Base-by-base conservation (phyloP, 2,888 invertebrate genomes). In the Noctua fimbriata region DNA sequence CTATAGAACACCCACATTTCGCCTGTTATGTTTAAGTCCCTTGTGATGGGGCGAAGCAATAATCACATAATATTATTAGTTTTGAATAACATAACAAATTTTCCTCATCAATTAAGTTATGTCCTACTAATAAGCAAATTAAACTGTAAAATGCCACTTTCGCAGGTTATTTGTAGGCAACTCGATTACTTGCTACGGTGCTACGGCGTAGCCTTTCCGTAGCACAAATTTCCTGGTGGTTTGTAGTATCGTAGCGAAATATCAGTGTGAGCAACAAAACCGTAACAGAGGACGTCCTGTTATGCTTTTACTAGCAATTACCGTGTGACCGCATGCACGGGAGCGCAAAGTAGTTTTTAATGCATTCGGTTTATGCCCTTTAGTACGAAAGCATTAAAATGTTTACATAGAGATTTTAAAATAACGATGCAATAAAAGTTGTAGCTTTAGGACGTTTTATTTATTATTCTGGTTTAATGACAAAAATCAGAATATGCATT, bases 151-250 rank as follows among this genome's bases (percentile, higher is more conserved):
- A n/a, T 16, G 60, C 69, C 70, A n/a, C 44, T 28, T 49, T 55
- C 36, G 28, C 60, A 41, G 66, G 24, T 63, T 70, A 47, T 67
- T 52, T 28, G 5, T 49, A 12, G 49, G 79, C 69, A 71, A 69
- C 44, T 74, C 65, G 18, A 77, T 77, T 66, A 82, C 78, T 49
- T 47, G 80, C 85, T 87, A 87, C 85, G 87, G 87, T 18, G 67
- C 84, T 84, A 84, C 84, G 84, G 44, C 85, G 85, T 85, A 85
- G 85, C 84, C 44, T 9, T 24, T 18, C 12, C 84, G 84, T 85
- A 87, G 85, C 87, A 76, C 18, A 72, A 14, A 69, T 73, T 69
- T 75, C 60, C 18, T 24, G n/a, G 14, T 28, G 55, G 14, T 2
- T 41, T 18, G 60, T 49, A 52, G 49, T 18, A 24, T 76, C 36